Conservation (phyloP, 2,797 vertebrate species). For the Eulemur mongoz region DNA sequence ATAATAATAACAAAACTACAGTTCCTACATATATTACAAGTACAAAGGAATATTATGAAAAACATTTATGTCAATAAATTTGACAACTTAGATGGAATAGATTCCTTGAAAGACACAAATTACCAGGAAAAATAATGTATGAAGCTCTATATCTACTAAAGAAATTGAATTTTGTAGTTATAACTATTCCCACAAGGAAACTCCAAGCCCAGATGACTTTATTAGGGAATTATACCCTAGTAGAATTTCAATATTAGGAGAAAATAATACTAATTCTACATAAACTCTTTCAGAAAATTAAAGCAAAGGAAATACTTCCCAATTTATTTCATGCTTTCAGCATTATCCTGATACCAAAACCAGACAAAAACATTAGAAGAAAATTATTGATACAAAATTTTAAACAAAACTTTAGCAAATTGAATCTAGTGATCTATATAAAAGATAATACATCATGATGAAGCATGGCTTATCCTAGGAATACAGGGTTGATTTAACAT, state of each 20-base stretch:
- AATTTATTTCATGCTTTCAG: slow-evolving; percentile 3
- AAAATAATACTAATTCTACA: not conserved
- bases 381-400: not conserved
- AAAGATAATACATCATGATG: not conserved
- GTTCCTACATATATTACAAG: not conserved
- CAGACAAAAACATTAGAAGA: slow-evolving; percentile 5
- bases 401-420: slow-evolving; percentile 11
- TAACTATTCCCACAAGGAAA: slow-evolving; percentile 12
- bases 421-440: slow-evolving; percentile 17
- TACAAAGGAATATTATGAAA: not conserved
- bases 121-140: not conserved
- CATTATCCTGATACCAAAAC: not conserved
- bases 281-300: not conserved
- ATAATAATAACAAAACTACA: not conserved
- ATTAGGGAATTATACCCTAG: not conserved
- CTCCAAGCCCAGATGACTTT: not conserved
- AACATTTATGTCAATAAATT: not conserved
- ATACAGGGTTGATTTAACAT: not conserved
- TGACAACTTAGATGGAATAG: not conserved
- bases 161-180: slow-evolving; percentile 8
- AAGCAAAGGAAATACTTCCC: not conserved
- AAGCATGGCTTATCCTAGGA: not conserved
- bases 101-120: not conserved
- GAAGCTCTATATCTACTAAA: not conserved
- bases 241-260: slow-evolving; percentile 34